phyloP scores from a whole-genome alignment of 2,888 invertebrate genomes.

The Dorcus parallelipipedus region DNA sequence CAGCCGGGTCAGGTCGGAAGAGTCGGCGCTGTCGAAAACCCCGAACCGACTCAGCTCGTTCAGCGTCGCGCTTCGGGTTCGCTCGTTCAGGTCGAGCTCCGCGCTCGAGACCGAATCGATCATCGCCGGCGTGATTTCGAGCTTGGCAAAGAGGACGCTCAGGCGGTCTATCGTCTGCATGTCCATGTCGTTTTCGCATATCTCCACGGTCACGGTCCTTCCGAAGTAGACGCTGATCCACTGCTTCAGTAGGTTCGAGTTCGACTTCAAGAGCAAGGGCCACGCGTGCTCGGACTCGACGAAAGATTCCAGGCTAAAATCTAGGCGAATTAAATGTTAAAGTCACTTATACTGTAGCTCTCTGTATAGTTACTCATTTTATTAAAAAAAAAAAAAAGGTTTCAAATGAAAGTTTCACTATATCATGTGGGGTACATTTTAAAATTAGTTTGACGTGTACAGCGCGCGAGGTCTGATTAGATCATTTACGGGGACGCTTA shows the following conservation, averaged over 20 bases:
- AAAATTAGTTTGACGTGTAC: too few relatives aligned
- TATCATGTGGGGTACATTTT: neutral
- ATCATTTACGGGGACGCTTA: too few relatives aligned
- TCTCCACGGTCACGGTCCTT: constrained; percentile 37
- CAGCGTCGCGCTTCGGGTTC: constrained; percentile 58
- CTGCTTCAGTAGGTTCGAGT: constrained; percentile 56
- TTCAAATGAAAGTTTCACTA: too few relatives aligned
- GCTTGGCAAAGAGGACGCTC: constrained; percentile 53
- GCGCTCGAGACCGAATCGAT: constrained; percentile 52
- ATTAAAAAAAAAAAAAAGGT: too few relatives aligned
- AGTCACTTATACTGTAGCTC: too few relatives aligned
- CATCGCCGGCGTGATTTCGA: constrained; percentile 59
- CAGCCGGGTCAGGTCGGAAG: constrained; percentile 53
- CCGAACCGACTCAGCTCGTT: constrained; percentile 63
- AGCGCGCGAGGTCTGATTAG: too few relatives aligned
- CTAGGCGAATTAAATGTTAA: constrained; percentile 43
- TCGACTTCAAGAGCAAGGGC: constrained; percentile 57
- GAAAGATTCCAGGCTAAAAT: constrained; percentile 53
- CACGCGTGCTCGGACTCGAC: constrained; percentile 56
- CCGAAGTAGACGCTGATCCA: constrained; percentile 60
- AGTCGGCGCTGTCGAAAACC: constrained; percentile 60
- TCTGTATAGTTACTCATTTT: too few relatives aligned
- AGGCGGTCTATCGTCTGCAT: constrained; percentile 46
- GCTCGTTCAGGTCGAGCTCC: constrained; percentile 53
- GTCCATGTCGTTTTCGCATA: constrained; percentile 32